Base-by-base conservation (phyloP, 2,888 invertebrate genomes). In the Trilocha varians region DNA sequence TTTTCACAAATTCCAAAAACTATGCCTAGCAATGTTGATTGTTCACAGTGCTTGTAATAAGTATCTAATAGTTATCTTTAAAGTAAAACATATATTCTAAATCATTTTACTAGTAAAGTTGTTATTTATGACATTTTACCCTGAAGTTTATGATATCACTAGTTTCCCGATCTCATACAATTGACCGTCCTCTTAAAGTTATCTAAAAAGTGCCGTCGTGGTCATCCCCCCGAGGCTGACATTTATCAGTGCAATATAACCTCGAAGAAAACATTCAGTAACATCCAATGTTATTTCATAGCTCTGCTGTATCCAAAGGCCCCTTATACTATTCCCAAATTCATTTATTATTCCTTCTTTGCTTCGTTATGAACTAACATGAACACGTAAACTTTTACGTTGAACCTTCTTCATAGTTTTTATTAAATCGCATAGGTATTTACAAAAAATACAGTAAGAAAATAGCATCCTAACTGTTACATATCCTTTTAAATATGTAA, bases 211-310 rank as follows among this genome's bases (percentile, higher is more conserved):
- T 72, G 77, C 67, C 64, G 53, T 58, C 70, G 65, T 58, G 53
- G 65, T 61, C 55, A 54, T 68, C 74, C 76, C n/a, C 79, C 51
- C 47, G 62, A 59, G 78, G 71, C 66, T 63, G 60, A 69, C 78
- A 77, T 75, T 82, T 78, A 79, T 76, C 76, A 75, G 73, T 65
- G 62, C 71, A 74, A 80, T 80, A 78, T 79, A 80, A 79, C 71
- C 75, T 69, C 65, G 60, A 76, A 75, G 74, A 74, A 74, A 73
- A 76, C 76, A 78, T 77, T 78, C 66, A 70, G 68, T 66, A 75
- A 73, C 77, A 71, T 76, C 70, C 74, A 76, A 76, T 78, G 76
- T 70, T 71, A 78, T 76, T 75, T 75, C 76, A 75, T 73, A n/a
- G n/a, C n/a, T n/a, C n/a, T 62, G 70, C 66, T 62, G 57, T 65